A percentile compares a stretch with the other conserved stretches of the same genome.
phyloP scores from a whole-genome alignment of 1,140 invertebrate species.

The Papilio polyxenes region DNA sequence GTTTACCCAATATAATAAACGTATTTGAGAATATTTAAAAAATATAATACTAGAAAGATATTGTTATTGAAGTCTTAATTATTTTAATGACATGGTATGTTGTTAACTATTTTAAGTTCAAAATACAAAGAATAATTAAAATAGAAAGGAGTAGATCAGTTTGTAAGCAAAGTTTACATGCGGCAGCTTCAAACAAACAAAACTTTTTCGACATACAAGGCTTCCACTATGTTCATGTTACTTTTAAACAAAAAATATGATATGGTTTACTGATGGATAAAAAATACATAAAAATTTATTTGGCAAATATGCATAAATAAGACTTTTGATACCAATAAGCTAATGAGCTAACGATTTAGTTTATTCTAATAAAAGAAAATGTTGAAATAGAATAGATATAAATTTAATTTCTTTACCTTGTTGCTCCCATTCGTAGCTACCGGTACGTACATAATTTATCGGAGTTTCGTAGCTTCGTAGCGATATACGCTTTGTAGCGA shows the following conservation, averaged over 20 bases:
- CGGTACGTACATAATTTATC: slow-evolving; percentile 19
- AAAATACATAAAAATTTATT: no score
- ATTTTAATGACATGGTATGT: no score
- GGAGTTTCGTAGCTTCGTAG: slow-evolving; percentile 18
- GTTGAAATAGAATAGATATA: background rate
- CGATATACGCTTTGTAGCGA: background rate
- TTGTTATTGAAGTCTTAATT: no score
- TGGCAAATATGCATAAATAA: no score
- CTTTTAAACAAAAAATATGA: background rate
- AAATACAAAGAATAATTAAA: background rate
- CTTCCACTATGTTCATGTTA: background rate
- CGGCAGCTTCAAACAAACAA: background rate
- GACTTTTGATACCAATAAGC: no score
- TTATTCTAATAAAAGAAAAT: background rate
- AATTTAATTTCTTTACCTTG: slow-evolving; percentile 5
- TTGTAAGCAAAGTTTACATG: background rate
- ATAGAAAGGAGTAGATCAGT: background rate
- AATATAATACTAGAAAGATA: no score
- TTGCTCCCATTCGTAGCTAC: background rate
- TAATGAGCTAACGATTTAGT: no score
- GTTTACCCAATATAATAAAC: no score
- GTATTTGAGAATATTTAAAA: no score
- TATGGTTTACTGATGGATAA: no score
- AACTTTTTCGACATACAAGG: background rate
- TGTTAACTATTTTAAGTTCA: background rate